Conservation (phyloP, 2,797 vertebrate species). For the Sebastiscus tertius region DNA sequence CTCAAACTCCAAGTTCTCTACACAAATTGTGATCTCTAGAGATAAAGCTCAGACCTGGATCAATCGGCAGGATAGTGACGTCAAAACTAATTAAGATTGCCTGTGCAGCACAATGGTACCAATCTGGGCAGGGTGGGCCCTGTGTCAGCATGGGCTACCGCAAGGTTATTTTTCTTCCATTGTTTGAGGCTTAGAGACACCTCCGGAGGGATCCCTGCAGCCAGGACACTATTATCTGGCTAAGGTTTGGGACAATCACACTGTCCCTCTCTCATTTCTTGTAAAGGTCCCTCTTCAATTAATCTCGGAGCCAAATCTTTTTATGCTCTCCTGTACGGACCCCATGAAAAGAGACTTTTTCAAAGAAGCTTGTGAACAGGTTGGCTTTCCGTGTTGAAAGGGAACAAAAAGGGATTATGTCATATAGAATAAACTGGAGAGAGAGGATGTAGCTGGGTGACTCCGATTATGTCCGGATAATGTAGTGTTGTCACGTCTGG, state of each 20-base stretch:
- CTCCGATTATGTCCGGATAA: conserved; percentile 58
- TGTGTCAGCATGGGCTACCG: conserved; percentile 55
- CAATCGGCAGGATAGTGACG: conserved; percentile 65
- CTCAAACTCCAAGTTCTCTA: conserved; percentile 49
- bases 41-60: conserved; percentile 60
- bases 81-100: conserved; percentile 83
- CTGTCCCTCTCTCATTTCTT: conserved; percentile 68
- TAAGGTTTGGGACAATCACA: conserved; percentile 72
- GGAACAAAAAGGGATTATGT: conserved; percentile 72
- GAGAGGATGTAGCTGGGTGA: conserved; percentile 44
- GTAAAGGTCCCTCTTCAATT: conserved; percentile 78
- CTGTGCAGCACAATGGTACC: conserved; percentile 68
- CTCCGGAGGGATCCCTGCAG: conserved; percentile 69
- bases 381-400: conserved; percentile 55
- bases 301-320: conserved; percentile 78
- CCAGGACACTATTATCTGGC: conserved; percentile 79
- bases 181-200: conserved; percentile 78
- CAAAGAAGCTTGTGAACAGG: conserved; percentile 62
- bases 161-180: conserved; percentile 76
- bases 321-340: conserved; percentile 62
- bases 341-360: conserved; percentile 67
- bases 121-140: conserved; percentile 74
- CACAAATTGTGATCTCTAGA: conserved; percentile 68
- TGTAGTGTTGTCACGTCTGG: conserved; percentile 30
- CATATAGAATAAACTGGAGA: conserved; percentile 47